Conservation (phyloP, 2,888 invertebrate species). For the Caenorhabditis wallacei region DNA sequence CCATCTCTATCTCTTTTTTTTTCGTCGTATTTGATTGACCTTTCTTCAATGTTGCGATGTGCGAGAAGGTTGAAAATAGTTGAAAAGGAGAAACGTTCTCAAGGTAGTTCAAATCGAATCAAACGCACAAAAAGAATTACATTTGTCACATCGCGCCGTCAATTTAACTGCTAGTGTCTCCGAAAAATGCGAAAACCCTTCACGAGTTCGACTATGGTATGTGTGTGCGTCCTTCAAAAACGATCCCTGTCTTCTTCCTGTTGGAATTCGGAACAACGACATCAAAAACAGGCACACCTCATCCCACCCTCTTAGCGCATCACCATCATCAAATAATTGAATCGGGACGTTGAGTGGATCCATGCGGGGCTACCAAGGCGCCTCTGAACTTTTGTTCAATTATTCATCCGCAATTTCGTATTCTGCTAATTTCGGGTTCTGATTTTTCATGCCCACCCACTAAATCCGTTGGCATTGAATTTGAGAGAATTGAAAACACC, state of each 20-base stretch:
- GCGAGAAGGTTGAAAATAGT: constrained; percentile 7
- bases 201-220: constrained; percentile 33
- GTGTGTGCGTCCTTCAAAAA: constrained; percentile 56
- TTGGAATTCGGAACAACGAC: constrained; percentile 52
- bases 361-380: neutral
- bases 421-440: neutral
- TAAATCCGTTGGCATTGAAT: neutral
- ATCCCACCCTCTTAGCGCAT: constrained; percentile 17
- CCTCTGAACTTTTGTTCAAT: constrained; percentile 50
- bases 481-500: neutral
- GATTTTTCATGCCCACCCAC: neutral
- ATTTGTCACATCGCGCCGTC: constrained; percentile 46
- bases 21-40: constrained; percentile 24
- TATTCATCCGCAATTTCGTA: constrained; percentile 14
- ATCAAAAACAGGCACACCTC: constrained; percentile 23
- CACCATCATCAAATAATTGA: constrained; percentile 23
- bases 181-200: constrained; percentile 37
- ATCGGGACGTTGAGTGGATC: constrained; percentile 36
- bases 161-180: constrained; percentile 45
- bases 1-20: constrained; percentile 8
- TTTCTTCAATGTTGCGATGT: constrained; percentile 12
- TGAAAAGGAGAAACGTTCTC: constrained; percentile 49
- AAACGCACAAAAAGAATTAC: constrained; percentile 51
- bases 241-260: constrained; percentile 19
- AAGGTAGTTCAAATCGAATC: constrained; percentile 61